Conservation (phyloP, 2,888 invertebrate species). For the Neoaliturus tenellus region DNA sequence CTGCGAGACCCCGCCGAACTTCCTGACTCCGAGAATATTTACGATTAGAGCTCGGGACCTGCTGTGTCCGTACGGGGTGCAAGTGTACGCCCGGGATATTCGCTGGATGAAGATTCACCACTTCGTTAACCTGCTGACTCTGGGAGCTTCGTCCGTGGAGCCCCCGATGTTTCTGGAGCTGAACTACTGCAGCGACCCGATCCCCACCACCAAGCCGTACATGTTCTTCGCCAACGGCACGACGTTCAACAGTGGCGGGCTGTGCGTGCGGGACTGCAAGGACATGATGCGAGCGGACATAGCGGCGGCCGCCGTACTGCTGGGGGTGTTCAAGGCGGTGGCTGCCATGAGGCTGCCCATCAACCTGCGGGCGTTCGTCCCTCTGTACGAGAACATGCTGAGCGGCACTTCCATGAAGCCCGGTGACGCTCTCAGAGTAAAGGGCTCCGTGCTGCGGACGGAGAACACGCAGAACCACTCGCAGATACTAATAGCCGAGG, state of each 20-base stretch:
- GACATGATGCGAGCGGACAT: conserved; percentile 62
- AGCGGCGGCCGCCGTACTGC: conserved; percentile 63
- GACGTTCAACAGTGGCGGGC: conserved; percentile 71
- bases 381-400: conserved; percentile 74
- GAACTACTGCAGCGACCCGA: conserved; percentile 72
- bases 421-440: conserved; percentile 72
- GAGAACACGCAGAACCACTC: conserved; percentile 77
- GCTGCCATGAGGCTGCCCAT: conserved; percentile 63
- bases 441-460: conserved; percentile 79
- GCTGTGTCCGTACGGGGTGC: conserved; percentile 61
- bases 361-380: conserved; percentile 69
- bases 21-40: conserved; percentile 65
- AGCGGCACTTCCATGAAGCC: conserved; percentile 77
- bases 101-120: conserved; percentile 60
- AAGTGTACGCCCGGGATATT: conserved; percentile 59
- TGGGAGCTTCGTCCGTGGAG: conserved; percentile 70
- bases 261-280: conserved; percentile 70
- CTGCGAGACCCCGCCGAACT: conserved; percentile 63
- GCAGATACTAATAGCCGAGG: conserved; percentile 70
- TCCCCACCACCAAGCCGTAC: conserved; percentile 11
- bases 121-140: conserved; percentile 57
- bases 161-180: conserved; percentile 81
- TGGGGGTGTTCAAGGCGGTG: conserved; percentile 62
- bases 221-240: conserved; percentile 58
- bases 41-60: conserved; percentile 62